A percentile compares a stretch with the other conserved stretches of the same genome.
phyloP scores from a whole-genome alignment of 2,113 vertebrate genomes.

The Rhinoderma darwinii region DNA sequence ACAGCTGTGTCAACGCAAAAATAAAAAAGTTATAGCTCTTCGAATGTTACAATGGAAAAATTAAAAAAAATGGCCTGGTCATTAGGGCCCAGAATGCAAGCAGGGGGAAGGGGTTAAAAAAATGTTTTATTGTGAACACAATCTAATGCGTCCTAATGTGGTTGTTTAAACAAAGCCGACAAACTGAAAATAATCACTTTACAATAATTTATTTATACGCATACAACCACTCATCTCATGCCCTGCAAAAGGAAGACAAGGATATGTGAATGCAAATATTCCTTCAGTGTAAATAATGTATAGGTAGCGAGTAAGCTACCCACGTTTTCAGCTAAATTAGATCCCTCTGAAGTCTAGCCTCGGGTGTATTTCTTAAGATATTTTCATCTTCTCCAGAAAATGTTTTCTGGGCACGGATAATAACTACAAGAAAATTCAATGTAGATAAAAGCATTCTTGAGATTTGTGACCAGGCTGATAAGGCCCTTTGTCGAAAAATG shows the following conservation, averaged over 20 bases:
- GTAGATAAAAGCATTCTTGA: slow-evolving; percentile 53
- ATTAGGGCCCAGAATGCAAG: background rate
- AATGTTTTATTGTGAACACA: background rate
- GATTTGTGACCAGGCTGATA: slow-evolving; percentile 53
- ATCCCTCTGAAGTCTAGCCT: slow-evolving; percentile 41
- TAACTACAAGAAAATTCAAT: slow-evolving; percentile 46
- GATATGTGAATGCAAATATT: slow-evolving; percentile 46
- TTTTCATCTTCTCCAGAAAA: slow-evolving; percentile 46
- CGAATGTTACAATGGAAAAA: too few species aligned
- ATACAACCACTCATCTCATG: background rate
- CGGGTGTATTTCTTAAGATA: slow-evolving; percentile 41
- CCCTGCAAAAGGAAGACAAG: slow-evolving; percentile 34
- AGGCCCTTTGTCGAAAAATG: slow-evolving; percentile 8
- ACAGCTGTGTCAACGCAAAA: too few species aligned
- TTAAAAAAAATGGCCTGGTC: too few species aligned
- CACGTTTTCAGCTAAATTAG: slow-evolving; percentile 49
- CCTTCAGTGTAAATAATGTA: slow-evolving; percentile 48
- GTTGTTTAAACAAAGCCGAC: background rate
- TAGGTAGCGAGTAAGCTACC: slow-evolving; percentile 32
- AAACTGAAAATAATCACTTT: slow-evolving; percentile 18
- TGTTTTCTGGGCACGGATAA: slow-evolving; percentile 49
- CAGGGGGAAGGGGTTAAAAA: too few species aligned
- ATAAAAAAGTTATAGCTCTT: too few species aligned
- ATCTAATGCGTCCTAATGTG: background rate
- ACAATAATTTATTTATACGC: slow-evolving; percentile 35